Percentiles rank a stretch among this genome's conserved stretches.
These are phyloP conservation scores for Heterodera filipjevi DNA, from an alignment of 2,888 invertebrate genomes.

Conservation along the genomic window DNA sequence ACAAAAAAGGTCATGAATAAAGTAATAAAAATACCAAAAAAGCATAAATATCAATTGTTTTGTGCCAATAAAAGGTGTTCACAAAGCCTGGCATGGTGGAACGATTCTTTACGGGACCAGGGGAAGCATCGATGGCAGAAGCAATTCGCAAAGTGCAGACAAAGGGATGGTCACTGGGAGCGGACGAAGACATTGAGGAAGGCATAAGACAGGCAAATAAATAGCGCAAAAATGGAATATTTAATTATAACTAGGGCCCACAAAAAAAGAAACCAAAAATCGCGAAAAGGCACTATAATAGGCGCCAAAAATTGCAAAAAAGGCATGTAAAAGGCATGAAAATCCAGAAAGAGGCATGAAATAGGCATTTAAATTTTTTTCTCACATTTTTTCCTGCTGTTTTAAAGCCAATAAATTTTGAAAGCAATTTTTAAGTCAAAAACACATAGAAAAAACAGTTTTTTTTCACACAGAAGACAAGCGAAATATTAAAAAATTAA, in stretches of 20 bases:
- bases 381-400: too few species aligned
- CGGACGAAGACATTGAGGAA: background rate
- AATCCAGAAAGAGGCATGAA: too few species aligned
- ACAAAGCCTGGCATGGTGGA: constrained; percentile 1
- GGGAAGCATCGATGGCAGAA: background rate
- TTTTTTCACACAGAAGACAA: too few species aligned
- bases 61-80: background rate
- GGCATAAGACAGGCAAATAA: background rate
- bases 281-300: too few species aligned
- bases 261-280: background rate
- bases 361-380: too few species aligned
- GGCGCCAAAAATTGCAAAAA: too few species aligned
- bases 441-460: too few species aligned
- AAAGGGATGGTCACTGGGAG: background rate
- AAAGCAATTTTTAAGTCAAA: too few species aligned
- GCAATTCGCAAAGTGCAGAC: background rate
- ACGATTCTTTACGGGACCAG: background rate
- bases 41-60: too few species aligned
- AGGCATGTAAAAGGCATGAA: too few species aligned
- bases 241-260: background rate
- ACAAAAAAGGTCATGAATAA: background rate
- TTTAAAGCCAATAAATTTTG: too few species aligned
- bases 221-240: background rate
- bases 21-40: background rate
- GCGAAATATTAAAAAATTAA: too few species aligned